Evolutionary conservation across 2,113 vertebrate genomes (phyloP), one percentile per base, ranked within the genome.

Genomic region (Drymodes brunneopygia): DNA sequence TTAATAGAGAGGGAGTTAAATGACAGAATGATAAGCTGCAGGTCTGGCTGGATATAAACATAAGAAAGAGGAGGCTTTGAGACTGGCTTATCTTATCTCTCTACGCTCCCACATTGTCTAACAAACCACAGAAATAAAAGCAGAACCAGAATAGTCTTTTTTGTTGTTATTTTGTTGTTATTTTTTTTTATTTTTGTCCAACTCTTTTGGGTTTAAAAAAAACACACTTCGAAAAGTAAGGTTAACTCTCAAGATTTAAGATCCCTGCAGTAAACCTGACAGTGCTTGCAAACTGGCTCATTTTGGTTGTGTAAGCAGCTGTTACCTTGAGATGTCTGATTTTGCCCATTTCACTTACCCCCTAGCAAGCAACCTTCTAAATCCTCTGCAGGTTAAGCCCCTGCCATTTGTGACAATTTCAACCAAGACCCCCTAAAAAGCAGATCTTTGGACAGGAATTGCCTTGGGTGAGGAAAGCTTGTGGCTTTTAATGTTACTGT

Each of bases 91-190:
- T 93, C 72, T 92, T 90, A 92, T 78, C 85, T 90, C 56, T 72
- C 31, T 93, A 3, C 0, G 3, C 53, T 87, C 42, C 62, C 56
- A 79, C 48, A 48, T 18, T 36, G 40, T 61, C 74, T 90, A 81
- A 88, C 56, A 93, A 90, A 85, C 42, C 23, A n/a, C 27, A 73
- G 82, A 85, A 96, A 95, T 92, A 79, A 91, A 90, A 79, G 65
- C 35, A 51, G 54, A 90, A 86, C 10, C 20, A 86, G 72, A 66
- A 75, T 23, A 50, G 67, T 3, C 8, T 57, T 81, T 38, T 58
- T 13, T 54, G 38, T 40, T 73, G 38, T 33, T 82, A 11, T n/a
- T 64, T 42, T 65, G 22, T 23, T 64, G n/a, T 1, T 21, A 12
- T 11, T 48, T 16, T 12, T 38, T 56, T n/a, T 35, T 6, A 15